Conservation (phyloP, 2,888 invertebrate species). For the Mactromeris polynyma region DNA sequence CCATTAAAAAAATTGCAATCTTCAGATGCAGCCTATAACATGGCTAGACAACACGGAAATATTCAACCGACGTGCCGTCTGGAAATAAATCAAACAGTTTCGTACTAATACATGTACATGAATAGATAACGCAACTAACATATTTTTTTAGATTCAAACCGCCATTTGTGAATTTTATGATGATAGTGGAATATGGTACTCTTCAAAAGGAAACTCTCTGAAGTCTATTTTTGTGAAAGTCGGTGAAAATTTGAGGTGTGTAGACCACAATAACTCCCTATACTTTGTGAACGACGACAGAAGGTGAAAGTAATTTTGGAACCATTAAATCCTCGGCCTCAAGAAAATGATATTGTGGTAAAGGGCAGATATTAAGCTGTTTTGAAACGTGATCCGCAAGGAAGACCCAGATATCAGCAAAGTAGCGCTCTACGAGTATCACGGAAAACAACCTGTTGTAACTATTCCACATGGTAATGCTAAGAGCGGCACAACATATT, state of each 20-base stretch:
- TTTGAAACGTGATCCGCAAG: not conserved
- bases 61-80: conserved; percentile 8
- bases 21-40: no score
- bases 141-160: no score
- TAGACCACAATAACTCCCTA: not conserved
- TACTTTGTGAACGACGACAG: not conserved
- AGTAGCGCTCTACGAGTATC: conserved; percentile 35
- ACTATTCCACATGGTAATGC: conserved; percentile 25
- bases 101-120: conserved; percentile 15
- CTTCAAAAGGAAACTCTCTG: conserved; percentile 18
- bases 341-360: not conserved
- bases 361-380: conserved; percentile 25
- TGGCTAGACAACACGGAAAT: not conserved
- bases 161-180: conserved; percentile 46
- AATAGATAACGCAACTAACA: conserved; percentile 16
- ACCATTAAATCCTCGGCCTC: conserved; percentile 14
- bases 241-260: not conserved
- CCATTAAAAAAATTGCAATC: not conserved
- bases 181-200: conserved; percentile 40
- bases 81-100: conserved; percentile 40
- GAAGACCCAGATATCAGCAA: not conserved
- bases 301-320: conserved; percentile 6
- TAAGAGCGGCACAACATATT: not conserved
- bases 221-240: not conserved
- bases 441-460: conserved; percentile 8